A percentile compares a stretch with the other conserved stretches of the same genome.
These are phyloP conservation scores for Macroglossus sobrinus DNA, from an alignment of 2,113 vertebrate genomes.

Conservation along the genomic window DNA sequence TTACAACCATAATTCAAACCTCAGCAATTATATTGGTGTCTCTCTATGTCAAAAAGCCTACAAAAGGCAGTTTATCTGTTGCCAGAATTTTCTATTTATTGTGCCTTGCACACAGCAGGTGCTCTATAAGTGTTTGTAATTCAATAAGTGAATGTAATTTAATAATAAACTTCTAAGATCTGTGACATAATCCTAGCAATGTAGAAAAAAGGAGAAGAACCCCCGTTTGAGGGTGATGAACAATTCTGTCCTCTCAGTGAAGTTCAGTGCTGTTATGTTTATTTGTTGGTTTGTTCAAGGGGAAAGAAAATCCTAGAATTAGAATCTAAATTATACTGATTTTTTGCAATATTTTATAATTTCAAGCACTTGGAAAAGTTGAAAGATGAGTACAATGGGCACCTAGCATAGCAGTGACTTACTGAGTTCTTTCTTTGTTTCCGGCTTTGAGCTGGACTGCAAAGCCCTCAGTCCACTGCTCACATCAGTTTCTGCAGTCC, in stretches of 20 bases:
- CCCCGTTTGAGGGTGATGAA: not conserved
- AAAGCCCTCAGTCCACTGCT: not conserved
- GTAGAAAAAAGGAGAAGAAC: not conserved
- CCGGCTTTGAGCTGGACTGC: not conserved
- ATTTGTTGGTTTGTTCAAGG: not conserved
- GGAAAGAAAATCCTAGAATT: not conserved
- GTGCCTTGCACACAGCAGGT: conserved; percentile 4
- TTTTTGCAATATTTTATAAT: not conserved
- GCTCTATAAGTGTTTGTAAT: not conserved
- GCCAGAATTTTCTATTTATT: not conserved
- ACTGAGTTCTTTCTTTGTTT: not conserved
- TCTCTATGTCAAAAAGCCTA: conserved; percentile 33
- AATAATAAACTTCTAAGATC: not conserved
- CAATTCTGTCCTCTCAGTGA: not conserved
- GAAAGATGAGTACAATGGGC: no score
- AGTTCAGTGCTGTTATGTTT: not conserved
- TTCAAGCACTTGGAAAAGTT: not conserved
- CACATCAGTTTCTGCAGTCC: not conserved
- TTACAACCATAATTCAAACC: conserved; percentile 70
- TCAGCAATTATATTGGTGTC: conserved; percentile 42
- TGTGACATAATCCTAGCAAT: not conserved
- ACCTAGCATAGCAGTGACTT: not conserved
- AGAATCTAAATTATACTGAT: not conserved
- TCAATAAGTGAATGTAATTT: not conserved
- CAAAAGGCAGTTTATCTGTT: not conserved